A percentile compares a stretch with the other conserved stretches of the same genome.
phyloP scores from a whole-genome alignment of 2,888 invertebrate genomes.

The Entomobrya proxima region DNA sequence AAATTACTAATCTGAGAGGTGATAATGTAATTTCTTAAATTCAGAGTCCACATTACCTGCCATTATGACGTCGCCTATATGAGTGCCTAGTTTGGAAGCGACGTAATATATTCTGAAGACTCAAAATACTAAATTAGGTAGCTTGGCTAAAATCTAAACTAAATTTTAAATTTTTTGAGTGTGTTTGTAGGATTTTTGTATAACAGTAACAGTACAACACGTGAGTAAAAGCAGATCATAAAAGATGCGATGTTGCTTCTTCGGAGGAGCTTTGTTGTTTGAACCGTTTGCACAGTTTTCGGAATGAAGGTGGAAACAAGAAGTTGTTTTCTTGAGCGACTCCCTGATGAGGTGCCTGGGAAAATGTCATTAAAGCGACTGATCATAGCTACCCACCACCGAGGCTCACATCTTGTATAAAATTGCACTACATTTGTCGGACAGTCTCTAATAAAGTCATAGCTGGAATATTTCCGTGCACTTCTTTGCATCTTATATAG shows the following conservation, averaged over 20 bases:
- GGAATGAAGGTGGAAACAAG: background rate
- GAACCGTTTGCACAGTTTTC: background rate
- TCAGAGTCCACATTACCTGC: background rate
- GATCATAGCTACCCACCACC: background rate
- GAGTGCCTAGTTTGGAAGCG: background rate
- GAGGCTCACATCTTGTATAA: constrained; percentile 17
- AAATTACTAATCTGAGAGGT: no score
- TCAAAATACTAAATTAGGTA: no score
- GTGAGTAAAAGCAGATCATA: background rate
- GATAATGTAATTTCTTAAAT: no score
- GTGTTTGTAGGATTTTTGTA: no score
- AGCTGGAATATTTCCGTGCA: background rate
- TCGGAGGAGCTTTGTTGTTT: background rate
- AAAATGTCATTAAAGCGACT: constrained; percentile 16
- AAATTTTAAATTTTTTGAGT: no score
- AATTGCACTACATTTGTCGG: background rate
- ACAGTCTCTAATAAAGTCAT: background rate
- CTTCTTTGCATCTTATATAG: background rate
- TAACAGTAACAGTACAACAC: no score
- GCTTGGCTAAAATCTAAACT: no score
- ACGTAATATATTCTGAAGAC: background rate
- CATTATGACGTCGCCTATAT: background rate
- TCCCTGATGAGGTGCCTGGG: constrained; percentile 17
- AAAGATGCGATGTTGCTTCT: background rate
- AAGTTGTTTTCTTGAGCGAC: background rate